Conservation (phyloP, 2,113 vertebrate species). For the Setophaga petechia region DNA sequence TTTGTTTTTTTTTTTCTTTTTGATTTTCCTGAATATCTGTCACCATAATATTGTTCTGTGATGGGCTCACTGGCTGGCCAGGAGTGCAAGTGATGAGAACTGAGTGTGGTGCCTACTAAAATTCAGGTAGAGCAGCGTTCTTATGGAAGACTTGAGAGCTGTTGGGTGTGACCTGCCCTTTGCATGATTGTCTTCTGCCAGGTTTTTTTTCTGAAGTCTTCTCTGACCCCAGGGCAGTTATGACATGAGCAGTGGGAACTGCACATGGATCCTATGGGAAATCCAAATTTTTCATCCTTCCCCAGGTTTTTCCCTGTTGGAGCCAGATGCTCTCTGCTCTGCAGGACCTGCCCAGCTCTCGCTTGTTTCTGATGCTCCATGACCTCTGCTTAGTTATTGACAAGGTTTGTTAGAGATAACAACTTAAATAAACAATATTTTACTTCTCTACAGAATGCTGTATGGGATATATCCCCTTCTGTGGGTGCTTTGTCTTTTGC, state of each 20-base stretch:
- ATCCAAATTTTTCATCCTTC: not conserved
- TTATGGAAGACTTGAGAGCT: not conserved
- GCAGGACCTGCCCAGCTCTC: not conserved
- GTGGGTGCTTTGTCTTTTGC: not conserved
- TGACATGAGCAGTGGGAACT: not conserved
- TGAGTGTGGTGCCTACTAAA: not conserved
- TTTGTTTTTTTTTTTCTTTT: not conserved
- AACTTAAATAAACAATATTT: not conserved
- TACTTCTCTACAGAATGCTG: not conserved
- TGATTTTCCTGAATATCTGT: not conserved
- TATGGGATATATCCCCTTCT: not conserved
- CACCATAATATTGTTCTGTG: not conserved
- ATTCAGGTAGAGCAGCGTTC: not conserved
- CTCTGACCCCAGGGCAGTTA: not conserved
- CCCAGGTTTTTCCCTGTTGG: not conserved
- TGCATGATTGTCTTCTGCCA: not conserved
- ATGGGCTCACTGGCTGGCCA: not conserved
- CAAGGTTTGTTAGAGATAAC: not conserved
- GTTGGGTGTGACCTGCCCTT: not conserved
- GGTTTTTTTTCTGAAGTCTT: not conserved
- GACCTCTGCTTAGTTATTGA: not conserved
- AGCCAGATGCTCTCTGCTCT: not conserved
- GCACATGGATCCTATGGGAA: not conserved
- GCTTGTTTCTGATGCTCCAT: not conserved
- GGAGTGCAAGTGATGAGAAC: not conserved